Evolutionary conservation across 2,797 vertebrate genomes (phyloP).

Genomic region (Chaenodraco wilsoni): DNA sequence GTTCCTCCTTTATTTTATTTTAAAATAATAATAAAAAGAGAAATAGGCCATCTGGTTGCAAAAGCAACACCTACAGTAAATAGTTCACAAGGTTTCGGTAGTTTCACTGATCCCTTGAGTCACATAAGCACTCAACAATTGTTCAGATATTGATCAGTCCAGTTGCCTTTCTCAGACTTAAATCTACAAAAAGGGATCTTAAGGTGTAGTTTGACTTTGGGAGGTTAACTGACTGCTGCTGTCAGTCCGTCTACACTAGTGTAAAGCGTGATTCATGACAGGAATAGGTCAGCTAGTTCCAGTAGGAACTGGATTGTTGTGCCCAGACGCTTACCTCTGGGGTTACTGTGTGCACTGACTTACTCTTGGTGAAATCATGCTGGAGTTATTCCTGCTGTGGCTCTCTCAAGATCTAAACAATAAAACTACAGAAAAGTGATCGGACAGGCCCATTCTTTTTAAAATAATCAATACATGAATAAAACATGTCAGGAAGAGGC

Average conservation of each 20-base stretch:
- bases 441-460: not conserved
- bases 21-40: conserved; percentile 2
- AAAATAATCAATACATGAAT: conserved; percentile 32
- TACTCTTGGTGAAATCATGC: conserved; percentile 7
- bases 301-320: conserved; percentile 13
- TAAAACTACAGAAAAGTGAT: conserved; percentile 12
- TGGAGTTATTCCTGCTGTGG: not conserved
- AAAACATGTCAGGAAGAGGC: conserved; percentile 15
- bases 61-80: conserved; percentile 5
- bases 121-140: not conserved
- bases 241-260: not conserved
- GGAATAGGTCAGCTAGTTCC: conserved; percentile 6
- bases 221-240: not conserved
- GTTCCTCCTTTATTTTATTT: not conserved
- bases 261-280: conserved; percentile 12
- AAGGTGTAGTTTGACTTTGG: conserved; percentile 1
- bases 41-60: not conserved
- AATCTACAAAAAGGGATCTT: conserved; percentile 12
- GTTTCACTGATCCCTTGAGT: not conserved
- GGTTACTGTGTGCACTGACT: conserved; percentile 4
- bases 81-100: not conserved
- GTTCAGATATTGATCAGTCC: not conserved
- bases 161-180: not conserved
- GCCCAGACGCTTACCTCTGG: conserved; percentile 7
- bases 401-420: not conserved